These are phyloP conservation scores for Lasioglossum calceatum DNA, from an alignment of 2,888 invertebrate genomes.

Conservation along the genomic window DNA sequence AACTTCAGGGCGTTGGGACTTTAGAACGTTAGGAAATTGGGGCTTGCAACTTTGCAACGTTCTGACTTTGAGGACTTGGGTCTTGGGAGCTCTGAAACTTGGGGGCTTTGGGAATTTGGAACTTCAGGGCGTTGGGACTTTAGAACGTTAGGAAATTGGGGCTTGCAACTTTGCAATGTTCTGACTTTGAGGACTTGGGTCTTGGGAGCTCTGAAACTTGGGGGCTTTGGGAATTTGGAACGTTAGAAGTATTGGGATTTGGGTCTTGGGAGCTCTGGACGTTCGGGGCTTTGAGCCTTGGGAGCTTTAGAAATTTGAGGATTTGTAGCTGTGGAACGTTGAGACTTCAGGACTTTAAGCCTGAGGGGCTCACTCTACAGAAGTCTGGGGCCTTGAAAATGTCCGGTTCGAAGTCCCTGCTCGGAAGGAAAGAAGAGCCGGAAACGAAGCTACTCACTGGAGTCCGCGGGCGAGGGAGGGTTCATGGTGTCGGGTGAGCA, in stretches of 20 bases:
- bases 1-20: too few species aligned
- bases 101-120: not conserved
- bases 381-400: not conserved
- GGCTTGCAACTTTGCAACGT: too few species aligned
- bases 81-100: too few species aligned
- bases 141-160: too few species aligned
- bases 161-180: too few species aligned
- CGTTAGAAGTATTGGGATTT: not conserved
- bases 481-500: constrained; percentile 95
- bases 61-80: too few species aligned
- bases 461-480: constrained; percentile 95
- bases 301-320: too few species aligned
- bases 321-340: not conserved
- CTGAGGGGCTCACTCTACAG: not conserved
- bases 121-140: not conserved
- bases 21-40: too few species aligned
- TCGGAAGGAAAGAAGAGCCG: not conserved
- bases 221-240: too few species aligned
- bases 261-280: not conserved
- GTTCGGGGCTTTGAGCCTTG: not conserved
- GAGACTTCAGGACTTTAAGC: not conserved
- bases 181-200: too few species aligned
- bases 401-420: not conserved
- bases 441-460: constrained; percentile 88
- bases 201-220: too few species aligned